Percentiles rank a stretch among this genome's conserved stretches.
These are phyloP conservation scores for Semnopithecus entellus DNA, from an alignment of 2,113 vertebrate genomes.

Conservation along the genomic window DNA sequence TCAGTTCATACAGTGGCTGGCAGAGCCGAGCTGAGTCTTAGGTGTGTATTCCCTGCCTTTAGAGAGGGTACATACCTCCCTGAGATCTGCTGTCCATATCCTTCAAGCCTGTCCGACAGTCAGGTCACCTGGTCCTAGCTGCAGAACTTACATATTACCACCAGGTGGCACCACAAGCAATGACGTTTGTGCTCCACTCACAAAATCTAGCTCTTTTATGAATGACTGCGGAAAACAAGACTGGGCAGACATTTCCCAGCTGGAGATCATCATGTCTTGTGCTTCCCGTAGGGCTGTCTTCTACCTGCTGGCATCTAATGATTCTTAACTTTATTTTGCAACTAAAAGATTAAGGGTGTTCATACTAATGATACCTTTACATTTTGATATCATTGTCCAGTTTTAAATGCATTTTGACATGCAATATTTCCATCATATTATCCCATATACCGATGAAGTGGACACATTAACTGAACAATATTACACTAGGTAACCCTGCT, in stretches of 20 bases:
- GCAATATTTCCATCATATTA: background rate
- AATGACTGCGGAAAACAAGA: background rate
- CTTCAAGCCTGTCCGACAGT: background rate
- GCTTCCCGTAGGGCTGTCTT: background rate
- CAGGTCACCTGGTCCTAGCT: background rate
- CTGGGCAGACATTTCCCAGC: background rate
- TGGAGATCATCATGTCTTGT: background rate
- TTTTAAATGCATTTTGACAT: background rate
- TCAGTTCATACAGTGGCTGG: background rate
- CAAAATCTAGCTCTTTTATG: constrained; percentile 36
- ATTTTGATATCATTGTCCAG: background rate
- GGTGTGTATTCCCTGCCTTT: background rate
- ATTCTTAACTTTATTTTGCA: constrained; percentile 7
- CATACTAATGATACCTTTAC: background rate
- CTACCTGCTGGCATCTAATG: background rate
- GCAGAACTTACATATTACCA: constrained; percentile 1
- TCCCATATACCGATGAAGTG: background rate
- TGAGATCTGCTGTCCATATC: background rate
- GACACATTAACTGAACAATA: background rate
- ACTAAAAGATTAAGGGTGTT: background rate
- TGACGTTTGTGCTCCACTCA: constrained; percentile 33
- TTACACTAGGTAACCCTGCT: background rate
- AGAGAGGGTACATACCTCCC: background rate
- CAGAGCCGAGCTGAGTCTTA: background rate
- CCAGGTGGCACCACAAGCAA: constrained; percentile 26